phyloP scores from a whole-genome alignment of 2,113 vertebrate species.

The Cervus canadensis region DNA sequence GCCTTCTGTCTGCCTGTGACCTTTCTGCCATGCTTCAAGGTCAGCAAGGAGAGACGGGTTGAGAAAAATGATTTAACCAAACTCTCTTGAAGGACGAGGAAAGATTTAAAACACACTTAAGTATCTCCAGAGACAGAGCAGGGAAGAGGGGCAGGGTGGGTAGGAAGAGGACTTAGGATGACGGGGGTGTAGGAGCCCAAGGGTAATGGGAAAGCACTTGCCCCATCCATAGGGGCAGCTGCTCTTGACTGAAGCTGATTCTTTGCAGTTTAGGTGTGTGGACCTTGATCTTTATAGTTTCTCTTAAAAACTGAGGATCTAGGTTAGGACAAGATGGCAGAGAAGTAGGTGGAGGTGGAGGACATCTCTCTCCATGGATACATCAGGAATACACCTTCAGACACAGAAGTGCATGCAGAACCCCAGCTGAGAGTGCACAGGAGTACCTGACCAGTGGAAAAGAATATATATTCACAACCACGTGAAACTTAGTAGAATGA shows the following conservation, averaged over 20 bases:
- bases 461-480: not conserved
- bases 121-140: not conserved
- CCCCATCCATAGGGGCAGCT: fast-evolving
- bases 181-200: fast-evolving
- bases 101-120: not conserved
- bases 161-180: not conserved
- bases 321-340: not conserved
- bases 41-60: not conserved
- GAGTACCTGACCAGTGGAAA: not conserved
- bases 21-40: not conserved
- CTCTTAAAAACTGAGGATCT: not conserved
- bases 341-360: not conserved
- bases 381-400: not conserved
- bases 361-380: not conserved
- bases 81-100: not conserved
- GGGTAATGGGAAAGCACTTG: fast-evolving
- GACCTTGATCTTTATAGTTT: not conserved
- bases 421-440: not conserved
- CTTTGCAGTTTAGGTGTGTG: not conserved
- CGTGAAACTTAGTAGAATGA: not conserved
- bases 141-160: not conserved
- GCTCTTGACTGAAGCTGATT: not conserved
- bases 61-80: not conserved
- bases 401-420: not conserved
- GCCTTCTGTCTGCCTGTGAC: not conserved